A percentile compares a stretch with the other conserved stretches of the same genome.
Conservation (phyloP, 2,888 invertebrate genomes). For the Troglohyphantes excavatus region DNA sequence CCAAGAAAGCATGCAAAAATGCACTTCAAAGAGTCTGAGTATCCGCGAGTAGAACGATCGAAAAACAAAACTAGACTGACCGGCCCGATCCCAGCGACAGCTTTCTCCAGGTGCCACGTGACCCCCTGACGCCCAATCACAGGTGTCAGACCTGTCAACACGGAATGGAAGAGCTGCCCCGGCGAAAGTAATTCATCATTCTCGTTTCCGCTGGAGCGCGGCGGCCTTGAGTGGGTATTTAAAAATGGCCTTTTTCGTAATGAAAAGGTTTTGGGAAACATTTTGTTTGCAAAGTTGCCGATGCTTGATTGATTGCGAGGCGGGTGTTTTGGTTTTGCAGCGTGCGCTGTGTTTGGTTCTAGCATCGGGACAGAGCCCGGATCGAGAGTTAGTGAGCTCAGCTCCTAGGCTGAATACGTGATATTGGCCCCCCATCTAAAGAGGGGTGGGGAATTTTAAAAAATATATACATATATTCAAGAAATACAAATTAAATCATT, state of each 20-base stretch:
- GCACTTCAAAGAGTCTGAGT: neutral
- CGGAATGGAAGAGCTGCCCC: neutral
- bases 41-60: constrained; percentile 7
- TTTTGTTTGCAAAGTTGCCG: neutral
- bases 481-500: no score
- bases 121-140: constrained; percentile 54
- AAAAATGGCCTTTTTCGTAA: constrained; percentile 4
- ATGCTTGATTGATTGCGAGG: no score
- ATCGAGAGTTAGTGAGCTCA: no score
- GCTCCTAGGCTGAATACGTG: no score
- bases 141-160: constrained; percentile 55
- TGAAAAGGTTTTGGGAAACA: neutral
- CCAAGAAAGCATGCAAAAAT: constrained; percentile 8
- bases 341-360: no score
- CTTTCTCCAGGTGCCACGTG: constrained; percentile 52
- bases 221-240: constrained; percentile 4
- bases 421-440: no score
- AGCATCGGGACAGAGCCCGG: no score
- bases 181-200: constrained; percentile 38
- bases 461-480: no score
- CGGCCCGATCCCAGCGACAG: constrained; percentile 47
- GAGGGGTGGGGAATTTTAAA: no score
- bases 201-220: neutral
- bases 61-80: constrained; percentile 71
- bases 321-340: no score